Conservation (phyloP, 2,888 invertebrate species). For the Gisinianus flammeolus region DNA sequence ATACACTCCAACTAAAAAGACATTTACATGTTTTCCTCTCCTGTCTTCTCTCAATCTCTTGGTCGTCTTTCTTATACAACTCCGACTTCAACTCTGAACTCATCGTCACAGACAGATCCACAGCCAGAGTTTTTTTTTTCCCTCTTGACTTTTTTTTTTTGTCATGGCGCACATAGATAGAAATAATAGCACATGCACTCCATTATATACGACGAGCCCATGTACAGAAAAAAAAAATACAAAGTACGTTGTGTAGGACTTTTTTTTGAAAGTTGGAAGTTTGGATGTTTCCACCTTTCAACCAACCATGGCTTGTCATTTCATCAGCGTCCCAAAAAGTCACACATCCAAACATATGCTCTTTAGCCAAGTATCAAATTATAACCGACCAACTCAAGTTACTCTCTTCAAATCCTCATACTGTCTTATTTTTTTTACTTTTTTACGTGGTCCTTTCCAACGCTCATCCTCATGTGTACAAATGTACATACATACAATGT, state of each 20-base stretch:
- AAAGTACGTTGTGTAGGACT: background rate
- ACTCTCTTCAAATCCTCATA: conserved; percentile 1
- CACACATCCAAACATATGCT: conserved; percentile 25
- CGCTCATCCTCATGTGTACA: background rate
- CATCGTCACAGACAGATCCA: background rate
- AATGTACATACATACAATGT: background rate
- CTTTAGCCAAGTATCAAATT: conserved; percentile 30
- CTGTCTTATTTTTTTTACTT: background rate
- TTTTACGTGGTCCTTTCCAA: background rate
- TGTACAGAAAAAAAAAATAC: conserved; percentile 1
- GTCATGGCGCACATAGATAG: background rate
- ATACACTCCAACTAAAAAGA: background rate
- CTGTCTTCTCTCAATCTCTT: background rate
- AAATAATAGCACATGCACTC: conserved; percentile 15
- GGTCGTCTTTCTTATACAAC: background rate
- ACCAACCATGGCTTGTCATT: conserved; percentile 26
- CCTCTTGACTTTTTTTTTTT: background rate
- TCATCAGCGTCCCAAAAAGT: conserved; percentile 25
- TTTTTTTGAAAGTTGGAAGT: background rate
- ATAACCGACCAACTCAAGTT: conserved; percentile 15
- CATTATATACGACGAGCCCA: background rate
- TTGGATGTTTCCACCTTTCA: conserved; percentile 23
- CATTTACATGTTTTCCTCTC: background rate
- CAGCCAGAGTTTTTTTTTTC: background rate
- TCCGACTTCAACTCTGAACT: conserved; percentile 8